Conservation (phyloP, 2,797 vertebrate species). For the Tokudaia tokunoshimensis region DNA sequence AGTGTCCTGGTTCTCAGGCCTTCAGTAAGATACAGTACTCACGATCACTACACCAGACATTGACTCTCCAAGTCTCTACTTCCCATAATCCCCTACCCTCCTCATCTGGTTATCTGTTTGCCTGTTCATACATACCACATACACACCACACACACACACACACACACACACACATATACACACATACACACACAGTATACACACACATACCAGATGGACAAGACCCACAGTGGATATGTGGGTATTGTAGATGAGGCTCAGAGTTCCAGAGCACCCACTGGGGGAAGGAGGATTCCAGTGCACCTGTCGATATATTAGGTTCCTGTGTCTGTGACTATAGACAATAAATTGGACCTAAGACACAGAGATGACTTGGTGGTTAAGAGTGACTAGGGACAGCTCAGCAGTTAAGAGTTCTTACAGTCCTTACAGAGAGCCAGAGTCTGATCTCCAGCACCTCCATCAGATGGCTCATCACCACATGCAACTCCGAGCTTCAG, state of each 20-base stretch:
- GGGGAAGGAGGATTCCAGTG: background rate
- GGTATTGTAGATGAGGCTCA: background rate
- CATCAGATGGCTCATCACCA: background rate
- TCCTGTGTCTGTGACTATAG: background rate
- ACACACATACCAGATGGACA: background rate
- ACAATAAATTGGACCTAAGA: background rate
- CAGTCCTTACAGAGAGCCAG: background rate
- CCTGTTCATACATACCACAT: background rate
- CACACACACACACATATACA: background rate
- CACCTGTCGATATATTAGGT: background rate
- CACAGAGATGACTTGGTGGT: background rate
- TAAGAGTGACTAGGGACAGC: background rate
- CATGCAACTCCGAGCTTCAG: background rate
- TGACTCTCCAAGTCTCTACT: background rate
- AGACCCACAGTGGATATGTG: background rate
- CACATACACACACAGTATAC: background rate
- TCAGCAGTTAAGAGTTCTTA: background rate
- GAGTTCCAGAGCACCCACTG: background rate
- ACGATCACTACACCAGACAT: background rate
- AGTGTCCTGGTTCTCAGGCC: background rate
- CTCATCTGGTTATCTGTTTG: background rate
- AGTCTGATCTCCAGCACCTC: background rate
- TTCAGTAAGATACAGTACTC: background rate
- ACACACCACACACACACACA: background rate
- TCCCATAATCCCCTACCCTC: background rate